These are phyloP conservation scores for Agelas oroides DNA, from an alignment of 37 sponge, comb jelly and placozoan species.

Conservation along the genomic window DNA sequence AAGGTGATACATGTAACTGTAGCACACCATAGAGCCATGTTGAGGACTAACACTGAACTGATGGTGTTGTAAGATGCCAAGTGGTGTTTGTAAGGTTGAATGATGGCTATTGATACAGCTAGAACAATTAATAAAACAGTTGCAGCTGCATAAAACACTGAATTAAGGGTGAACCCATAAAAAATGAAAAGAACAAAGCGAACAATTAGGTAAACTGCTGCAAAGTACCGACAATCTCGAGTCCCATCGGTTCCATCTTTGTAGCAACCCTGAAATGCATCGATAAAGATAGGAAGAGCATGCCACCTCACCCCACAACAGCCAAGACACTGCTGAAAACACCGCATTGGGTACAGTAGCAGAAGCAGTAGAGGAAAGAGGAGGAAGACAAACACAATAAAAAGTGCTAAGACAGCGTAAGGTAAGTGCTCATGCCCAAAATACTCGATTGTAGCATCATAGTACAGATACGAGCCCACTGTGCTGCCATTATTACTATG, in stretches of 20 bases:
- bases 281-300: slow-evolving; percentile 29
- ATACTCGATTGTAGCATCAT: slow-evolving; percentile 47
- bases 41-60: not conserved
- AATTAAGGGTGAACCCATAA: slow-evolving; percentile 14
- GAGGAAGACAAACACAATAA: slow-evolving; percentile 18
- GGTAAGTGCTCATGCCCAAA: slow-evolving; percentile 44
- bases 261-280: slow-evolving; percentile 72
- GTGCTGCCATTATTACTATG: not conserved
- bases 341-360: slow-evolving; percentile 6
- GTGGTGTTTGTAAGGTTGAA: slow-evolving; percentile 1
- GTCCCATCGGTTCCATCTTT: slow-evolving; percentile 62
- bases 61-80: not conserved
- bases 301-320: not conserved
- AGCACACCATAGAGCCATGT: not conserved
- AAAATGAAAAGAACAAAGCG: slow-evolving; percentile 34
- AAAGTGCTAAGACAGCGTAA: slow-evolving; percentile 46
- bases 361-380: slow-evolving; percentile 53
- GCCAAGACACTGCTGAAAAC: slow-evolving; percentile 6
- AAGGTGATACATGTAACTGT: not conserved
- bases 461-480: slow-evolving; percentile 1
- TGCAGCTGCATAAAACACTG: not conserved
- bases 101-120: not conserved
- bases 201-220: slow-evolving; percentile 42
- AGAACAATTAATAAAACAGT: not conserved
- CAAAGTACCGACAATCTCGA: slow-evolving; percentile 65